Percentiles rank a stretch among this genome's conserved stretches.
Evolutionary conservation across 1,140 invertebrate genomes (phyloP).

Genomic region (Oncopodura yosiiana): DNA sequence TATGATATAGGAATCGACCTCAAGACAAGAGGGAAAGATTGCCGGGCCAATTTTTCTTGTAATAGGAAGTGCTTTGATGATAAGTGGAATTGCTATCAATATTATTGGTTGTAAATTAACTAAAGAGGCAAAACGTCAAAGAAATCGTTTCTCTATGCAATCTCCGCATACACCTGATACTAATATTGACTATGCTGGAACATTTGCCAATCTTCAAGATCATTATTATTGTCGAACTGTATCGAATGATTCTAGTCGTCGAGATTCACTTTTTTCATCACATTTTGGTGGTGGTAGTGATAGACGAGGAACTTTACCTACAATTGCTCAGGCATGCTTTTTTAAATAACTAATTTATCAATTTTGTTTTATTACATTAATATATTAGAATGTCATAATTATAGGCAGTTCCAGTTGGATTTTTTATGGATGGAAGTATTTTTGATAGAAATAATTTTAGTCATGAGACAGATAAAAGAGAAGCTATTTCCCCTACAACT

Average conservation of each 20-base stretch:
- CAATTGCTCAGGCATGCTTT: conserved; percentile 28
- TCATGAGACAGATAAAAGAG: no score
- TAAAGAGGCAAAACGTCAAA: conserved; percentile 25
- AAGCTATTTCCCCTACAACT: no score
- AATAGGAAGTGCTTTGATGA: conserved; percentile 21
- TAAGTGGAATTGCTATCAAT: conserved; percentile 19
- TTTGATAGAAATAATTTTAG: not conserved
- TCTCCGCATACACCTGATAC: conserved; percentile 11
- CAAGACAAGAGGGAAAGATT: conserved; percentile 27
- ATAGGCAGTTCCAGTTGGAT: conserved; percentile 32
- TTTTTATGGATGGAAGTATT: conserved; percentile 28
- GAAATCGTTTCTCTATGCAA: conserved; percentile 27
- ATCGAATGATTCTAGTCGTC: conserved; percentile 15
- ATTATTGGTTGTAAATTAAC: conserved; percentile 28
- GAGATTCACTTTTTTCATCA: conserved; percentile 21
- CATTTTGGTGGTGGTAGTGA: conserved; percentile 9
- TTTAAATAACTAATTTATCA: not conserved
- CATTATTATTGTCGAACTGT: not conserved
- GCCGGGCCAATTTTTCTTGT: conserved; percentile 30
- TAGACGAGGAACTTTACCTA: conserved; percentile 24
- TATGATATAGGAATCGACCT: conserved; percentile 13
- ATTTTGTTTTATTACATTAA: not conserved
- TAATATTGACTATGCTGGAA: conserved; percentile 11
- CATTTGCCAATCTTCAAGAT: conserved; percentile 16
- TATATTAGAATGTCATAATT: not conserved